Base-by-base conservation (phyloP, 2,888 invertebrate genomes). In the Cloeon dipterum region DNA sequence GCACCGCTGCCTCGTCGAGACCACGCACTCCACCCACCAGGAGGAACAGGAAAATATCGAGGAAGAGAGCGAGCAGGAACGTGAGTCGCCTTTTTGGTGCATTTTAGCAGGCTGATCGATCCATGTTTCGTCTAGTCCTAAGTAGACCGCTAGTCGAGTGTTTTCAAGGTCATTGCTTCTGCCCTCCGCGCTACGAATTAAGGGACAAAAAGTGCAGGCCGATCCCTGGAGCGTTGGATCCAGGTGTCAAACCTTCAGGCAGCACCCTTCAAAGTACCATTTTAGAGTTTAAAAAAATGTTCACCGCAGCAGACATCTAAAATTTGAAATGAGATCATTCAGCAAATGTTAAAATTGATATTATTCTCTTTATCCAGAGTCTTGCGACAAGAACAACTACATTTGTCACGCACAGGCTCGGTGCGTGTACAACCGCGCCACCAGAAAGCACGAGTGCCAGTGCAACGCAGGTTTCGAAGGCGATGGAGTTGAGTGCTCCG, bases 391-490 rank as follows among this genome's bases (percentile, higher is more conserved):
- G 40, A 65, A 74, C 45, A 74, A 76, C 48, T 29, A n/a, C n/a
- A n/a, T n/a, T n/a, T 93, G 91, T 52, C 77, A 86, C 47, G 66
- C 68, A 13, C 71, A 83, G 51, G 89, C 86, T 4, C 66, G 74
- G 36, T 91, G 91, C 52, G 60, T 68, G 37, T 70, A 63, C 54
- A 57, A 66, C 32, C 57, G 66, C 11, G 54, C 62, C 20, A 59
- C 61, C 3, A 59, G 64, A 37, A 56, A 61, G 2, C 69, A 70
- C 46, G 57, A 61, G 39, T 91, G 91, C 50, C 66, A 69, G 32
- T 91, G 91, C 51, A 75, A 72, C 40, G 64, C 70, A n/a, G 86
- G 83, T 3, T 89, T 68, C 56, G 70, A 73, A 49, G 89, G 89
- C 17, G 81, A 89, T 52, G 88, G 86, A 7, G 68, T 65, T 42